Base-by-base conservation (phyloP, 2,113 vertebrate species). In the Steatornis caripensis region DNA sequence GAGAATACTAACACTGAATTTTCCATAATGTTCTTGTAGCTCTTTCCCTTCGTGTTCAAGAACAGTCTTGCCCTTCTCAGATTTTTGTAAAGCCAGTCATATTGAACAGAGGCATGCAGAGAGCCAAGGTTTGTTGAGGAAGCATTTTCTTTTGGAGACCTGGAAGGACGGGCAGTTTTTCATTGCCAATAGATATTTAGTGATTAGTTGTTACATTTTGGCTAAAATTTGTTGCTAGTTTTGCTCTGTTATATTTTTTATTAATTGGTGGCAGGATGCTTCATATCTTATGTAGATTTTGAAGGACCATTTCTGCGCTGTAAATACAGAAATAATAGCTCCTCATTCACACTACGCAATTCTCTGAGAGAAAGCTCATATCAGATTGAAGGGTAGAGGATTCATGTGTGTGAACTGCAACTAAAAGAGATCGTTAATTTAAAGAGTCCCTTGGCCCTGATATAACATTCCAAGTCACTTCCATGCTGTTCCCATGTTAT, bases 371-470 rank as follows among this genome's bases (percentile, higher is more conserved):
- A 78, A 45, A 16, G 34, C 10, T 84, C 6, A 2, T 57, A 72
- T 54, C 19, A 83, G 29, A 90, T 45, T 53, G 41, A 93, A 95
- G 55, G 76, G 60, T 91, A 96, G 66, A 93, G 12, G n/a, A 89
- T 85, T 88, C 90, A 90, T 17, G 84, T 41, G 62, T 80, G 49
- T 87, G 87, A 94, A 87, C 55, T 45, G 82, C 79, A 89, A 29
- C 85, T 95, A 93, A 92, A 90, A 93, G 90, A 75, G 45, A 88
- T 81, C 92, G 88, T 95, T 96, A 96, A 95, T 84, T 94, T 96
- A 94, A 96, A 94, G 82, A 76, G 54, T 96, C 92, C 95, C 84
- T 77, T 69, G 95, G 85, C 49, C 75, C 87, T 88, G 82, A 88
- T 96, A 96, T 81, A 96, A 94, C 87, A 96, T 93, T 91, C 51